These are phyloP conservation scores for Heptranchias perlo DNA, from an alignment of 2,113 vertebrate genomes.

Conservation along the genomic window DNA sequence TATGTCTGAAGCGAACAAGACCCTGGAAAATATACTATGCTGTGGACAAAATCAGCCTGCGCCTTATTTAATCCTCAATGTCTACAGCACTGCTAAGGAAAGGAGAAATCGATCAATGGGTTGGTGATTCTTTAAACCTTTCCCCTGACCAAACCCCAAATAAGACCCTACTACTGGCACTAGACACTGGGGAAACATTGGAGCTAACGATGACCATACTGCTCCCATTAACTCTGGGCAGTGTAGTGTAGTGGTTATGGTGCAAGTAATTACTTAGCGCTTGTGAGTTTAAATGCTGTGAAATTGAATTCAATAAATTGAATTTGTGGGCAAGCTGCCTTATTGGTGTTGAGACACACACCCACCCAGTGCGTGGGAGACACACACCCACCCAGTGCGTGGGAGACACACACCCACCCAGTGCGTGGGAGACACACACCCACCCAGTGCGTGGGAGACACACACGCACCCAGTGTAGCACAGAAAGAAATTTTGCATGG, in stretches of 20 bases:
- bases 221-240: background rate
- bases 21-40: background rate
- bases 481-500: background rate
- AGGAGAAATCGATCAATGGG: background rate
- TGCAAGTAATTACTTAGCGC: background rate
- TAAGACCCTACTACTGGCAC: background rate
- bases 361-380: background rate
- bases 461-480: background rate
- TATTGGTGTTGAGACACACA: background rate
- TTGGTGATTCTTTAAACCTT: background rate
- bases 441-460: background rate
- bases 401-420: background rate
- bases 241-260: background rate
- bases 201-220: background rate
- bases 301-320: slow-evolving; percentile 6
- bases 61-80: background rate
- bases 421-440: background rate
- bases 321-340: background rate
- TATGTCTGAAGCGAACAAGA: background rate
- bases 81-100: background rate
- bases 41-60: background rate
- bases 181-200: background rate
- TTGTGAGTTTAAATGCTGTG: slow-evolving; percentile 12
- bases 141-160: background rate
- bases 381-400: background rate